Evolutionary conservation across 2,888 invertebrate species (phyloP).

Genomic region (Rhopalosiphum nymphaeae): DNA sequence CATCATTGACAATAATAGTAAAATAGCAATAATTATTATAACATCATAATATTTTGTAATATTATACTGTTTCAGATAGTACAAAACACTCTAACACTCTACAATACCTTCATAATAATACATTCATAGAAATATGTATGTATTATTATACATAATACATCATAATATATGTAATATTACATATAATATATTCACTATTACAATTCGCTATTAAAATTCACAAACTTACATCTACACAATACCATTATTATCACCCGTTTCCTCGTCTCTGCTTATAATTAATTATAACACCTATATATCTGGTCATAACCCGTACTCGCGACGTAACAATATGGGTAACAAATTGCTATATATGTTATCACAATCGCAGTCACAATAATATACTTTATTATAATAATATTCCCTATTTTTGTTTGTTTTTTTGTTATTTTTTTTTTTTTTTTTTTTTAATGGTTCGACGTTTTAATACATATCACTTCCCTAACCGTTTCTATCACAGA

Average conservation of each 20-base stretch:
- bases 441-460: slow-evolving; percentile 19
- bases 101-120: slow-evolving; percentile 31
- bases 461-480: slow-evolving; percentile 44
- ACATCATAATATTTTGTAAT: not conserved
- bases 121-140: slow-evolving; percentile 4
- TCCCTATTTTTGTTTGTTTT: slow-evolving; percentile 42
- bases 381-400: slow-evolving; percentile 42
- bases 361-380: slow-evolving; percentile 45
- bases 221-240: slow-evolving; percentile 26
- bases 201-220: slow-evolving; percentile 25
- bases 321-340: slow-evolving; percentile 29
- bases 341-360: slow-evolving; percentile 33
- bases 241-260: slow-evolving; percentile 48
- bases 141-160: not conserved
- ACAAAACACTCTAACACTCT: slow-evolving; percentile 32
- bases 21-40: slow-evolving; percentile 26
- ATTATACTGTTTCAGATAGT: slow-evolving; percentile 37
- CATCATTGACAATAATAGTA: slow-evolving; percentile 38
- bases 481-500: slow-evolving; percentile 64
- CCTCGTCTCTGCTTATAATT: slow-evolving; percentile 20
- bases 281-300: slow-evolving; percentile 5
- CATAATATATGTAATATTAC: slow-evolving; percentile 16
- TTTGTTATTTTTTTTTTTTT: not conserved
- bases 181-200: slow-evolving; percentile 33
- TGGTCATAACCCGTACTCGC: slow-evolving; percentile 4